Base-by-base conservation (phyloP, 2,113 vertebrate species). In the Catharus fuscescens region DNA sequence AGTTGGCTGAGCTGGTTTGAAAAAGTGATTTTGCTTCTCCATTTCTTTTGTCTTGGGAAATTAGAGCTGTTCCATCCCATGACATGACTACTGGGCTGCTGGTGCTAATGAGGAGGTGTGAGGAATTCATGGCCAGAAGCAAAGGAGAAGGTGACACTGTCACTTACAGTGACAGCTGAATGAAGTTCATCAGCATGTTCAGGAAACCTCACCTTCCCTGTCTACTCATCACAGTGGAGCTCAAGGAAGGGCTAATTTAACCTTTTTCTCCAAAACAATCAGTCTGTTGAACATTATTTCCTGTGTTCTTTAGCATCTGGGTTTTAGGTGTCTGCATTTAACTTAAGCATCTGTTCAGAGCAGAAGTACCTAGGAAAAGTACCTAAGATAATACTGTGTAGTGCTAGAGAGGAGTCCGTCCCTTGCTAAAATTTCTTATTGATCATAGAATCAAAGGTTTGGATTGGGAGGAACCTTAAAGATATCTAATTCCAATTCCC, bases 281-380 rank as follows among this genome's bases (percentile, higher is more conserved):
- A 21, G 1, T 64, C 23, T 56, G 0, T 14, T 60, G 18, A 13
- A 24, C 17, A 8, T 1, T 38, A 14, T 38, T 77, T 47, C 18
- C 20, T 74, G 5, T 52, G 67, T 45, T n/a, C 42, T 77, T 50
- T 50, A 45, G 34, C 31, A 24, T 44, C 23, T 62, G 38, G 16
- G 23, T 66, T 78, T 89, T 56, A 50, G 26, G 9, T 40, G 15
- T 32, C 34, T 54, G 40, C 6, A 3, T 70, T 70, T 78, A 47
- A 24, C 15, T 45, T 45, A 32, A 38, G 15, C 15, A 47, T 60
- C 54, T 82, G 5, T 45, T 85, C 13, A 24, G 13, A 80, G n/a
- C 28, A 26, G 5, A n/a, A 47, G 14, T 34, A 26, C 14, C 38
- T 36, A 26, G 45, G 32, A 38, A n/a, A 44, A 26, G 34, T 34